A percentile compares a stretch with the other conserved stretches of the same genome.
Conservation (phyloP, 1,140 invertebrate genomes). For the Ericerus pela region DNA sequence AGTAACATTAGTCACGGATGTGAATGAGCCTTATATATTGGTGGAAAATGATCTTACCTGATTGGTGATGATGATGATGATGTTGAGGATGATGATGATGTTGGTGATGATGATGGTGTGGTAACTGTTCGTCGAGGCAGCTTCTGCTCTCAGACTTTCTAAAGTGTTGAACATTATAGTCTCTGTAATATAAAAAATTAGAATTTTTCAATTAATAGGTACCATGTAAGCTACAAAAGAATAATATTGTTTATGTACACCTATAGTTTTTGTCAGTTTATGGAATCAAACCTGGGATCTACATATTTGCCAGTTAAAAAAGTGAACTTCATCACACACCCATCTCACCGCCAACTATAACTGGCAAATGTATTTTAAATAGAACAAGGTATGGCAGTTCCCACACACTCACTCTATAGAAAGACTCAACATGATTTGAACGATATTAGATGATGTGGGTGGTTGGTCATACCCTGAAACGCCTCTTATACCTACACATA, state of each 20-base stretch:
- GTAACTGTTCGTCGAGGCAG: background rate
- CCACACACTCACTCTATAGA: too few relatives aligned
- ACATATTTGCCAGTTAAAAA: too few relatives aligned
- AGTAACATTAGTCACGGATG: too few relatives aligned
- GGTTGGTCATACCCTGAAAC: too few relatives aligned
- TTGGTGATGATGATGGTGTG: conserved; percentile 3
- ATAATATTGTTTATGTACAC: background rate
- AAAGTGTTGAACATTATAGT: background rate
- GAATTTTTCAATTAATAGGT: background rate
- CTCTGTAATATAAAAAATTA: background rate
- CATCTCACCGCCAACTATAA: too few relatives aligned
- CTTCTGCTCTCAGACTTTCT: conserved; percentile 3
- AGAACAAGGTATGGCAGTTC: too few relatives aligned
- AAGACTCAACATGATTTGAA: too few relatives aligned
- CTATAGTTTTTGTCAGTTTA: background rate
- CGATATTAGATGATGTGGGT: too few relatives aligned
- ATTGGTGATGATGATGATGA: conserved; percentile 6
- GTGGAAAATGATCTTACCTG: conserved; percentile 1
- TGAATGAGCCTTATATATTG: too few relatives aligned
- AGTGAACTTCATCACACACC: too few relatives aligned
- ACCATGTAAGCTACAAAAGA: background rate
- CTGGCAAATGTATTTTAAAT: too few relatives aligned
- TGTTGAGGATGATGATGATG: conserved; percentile 1
- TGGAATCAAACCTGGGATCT: background rate
- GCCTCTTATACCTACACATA: too few relatives aligned